phyloP scores from a whole-genome alignment of 2,797 vertebrate species.

The Sebastes umbrosus region DNA sequence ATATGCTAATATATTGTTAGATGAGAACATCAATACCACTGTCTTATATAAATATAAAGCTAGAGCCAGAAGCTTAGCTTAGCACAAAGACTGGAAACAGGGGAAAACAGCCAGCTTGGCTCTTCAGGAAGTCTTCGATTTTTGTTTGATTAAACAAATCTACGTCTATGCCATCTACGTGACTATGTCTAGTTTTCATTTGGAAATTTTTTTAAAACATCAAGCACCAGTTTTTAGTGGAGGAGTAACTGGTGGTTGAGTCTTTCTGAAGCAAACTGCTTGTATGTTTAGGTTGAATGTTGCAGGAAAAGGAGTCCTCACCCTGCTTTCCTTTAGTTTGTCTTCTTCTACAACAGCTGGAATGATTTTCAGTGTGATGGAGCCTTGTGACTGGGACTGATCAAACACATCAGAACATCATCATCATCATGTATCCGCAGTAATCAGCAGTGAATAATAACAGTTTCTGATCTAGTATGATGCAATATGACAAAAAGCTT shows the following conservation, averaged over 20 bases:
- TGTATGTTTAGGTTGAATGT: background rate
- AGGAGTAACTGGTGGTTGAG: background rate
- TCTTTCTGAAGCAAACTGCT: background rate
- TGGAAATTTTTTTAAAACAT: background rate
- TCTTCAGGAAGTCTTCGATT: background rate
- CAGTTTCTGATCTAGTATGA: background rate
- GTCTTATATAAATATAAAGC: background rate
- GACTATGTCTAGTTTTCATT: background rate
- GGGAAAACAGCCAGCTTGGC: background rate
- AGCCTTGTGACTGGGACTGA: constrained; percentile 94
- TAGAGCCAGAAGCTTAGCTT: background rate
- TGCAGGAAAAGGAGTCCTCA: constrained; percentile 51
- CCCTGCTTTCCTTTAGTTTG: constrained; percentile 91
- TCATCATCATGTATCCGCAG: background rate
- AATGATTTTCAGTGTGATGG: constrained; percentile 95
- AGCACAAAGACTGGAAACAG: background rate
- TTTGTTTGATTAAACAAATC: background rate
- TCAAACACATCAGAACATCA: constrained; percentile 21
- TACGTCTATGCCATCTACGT: background rate
- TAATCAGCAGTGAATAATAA: background rate
- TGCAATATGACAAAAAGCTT: background rate
- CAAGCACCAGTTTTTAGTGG: background rate
- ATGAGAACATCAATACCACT: background rate
- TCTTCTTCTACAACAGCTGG: constrained; percentile 92
- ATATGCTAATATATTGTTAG: background rate